phyloP scores from a whole-genome alignment of 1,140 invertebrate genomes.

The Asobara japonica region DNA sequence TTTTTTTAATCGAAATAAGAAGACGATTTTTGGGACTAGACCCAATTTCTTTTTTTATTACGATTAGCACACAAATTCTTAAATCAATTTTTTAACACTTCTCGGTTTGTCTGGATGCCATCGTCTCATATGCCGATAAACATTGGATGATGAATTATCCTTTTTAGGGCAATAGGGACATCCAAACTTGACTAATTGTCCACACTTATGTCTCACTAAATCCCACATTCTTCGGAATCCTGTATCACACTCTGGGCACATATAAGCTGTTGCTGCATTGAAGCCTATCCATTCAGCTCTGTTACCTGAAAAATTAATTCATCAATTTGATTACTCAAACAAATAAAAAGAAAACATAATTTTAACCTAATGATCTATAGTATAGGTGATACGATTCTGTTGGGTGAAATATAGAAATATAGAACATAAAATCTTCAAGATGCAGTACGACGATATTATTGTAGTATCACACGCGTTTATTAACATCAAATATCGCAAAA shows the following conservation, averaged over 20 bases:
- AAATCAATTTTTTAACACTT: constrained; percentile 47
- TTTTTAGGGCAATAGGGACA: constrained; percentile 62
- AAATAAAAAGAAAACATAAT: neutral
- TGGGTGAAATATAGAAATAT: neutral
- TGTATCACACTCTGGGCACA: constrained; percentile 49
- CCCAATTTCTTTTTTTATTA: neutral
- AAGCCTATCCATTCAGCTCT: constrained; percentile 31
- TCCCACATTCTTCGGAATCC: constrained; percentile 61
- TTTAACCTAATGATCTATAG: neutral
- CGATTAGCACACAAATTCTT: neutral
- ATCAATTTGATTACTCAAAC: neutral
- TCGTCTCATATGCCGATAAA: constrained; percentile 60
- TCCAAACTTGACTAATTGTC: constrained; percentile 51
- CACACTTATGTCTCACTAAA: constrained; percentile 57
- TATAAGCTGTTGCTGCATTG: constrained; percentile 40
- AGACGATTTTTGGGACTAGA: too few relatives aligned
- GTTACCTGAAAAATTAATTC: neutral
- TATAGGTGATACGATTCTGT: neutral
- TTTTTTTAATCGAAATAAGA: too few relatives aligned
- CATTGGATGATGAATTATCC: constrained; percentile 54
- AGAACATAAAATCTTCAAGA: constrained; percentile 8
- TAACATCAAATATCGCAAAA: constrained; percentile 13
- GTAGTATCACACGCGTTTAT: constrained; percentile 14
- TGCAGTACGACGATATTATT: neutral
- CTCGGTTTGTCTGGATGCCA: constrained; percentile 55